These are phyloP conservation scores for Melanostoma scalare DNA, from an alignment of 2,888 invertebrate species.

Conservation along the genomic window DNA sequence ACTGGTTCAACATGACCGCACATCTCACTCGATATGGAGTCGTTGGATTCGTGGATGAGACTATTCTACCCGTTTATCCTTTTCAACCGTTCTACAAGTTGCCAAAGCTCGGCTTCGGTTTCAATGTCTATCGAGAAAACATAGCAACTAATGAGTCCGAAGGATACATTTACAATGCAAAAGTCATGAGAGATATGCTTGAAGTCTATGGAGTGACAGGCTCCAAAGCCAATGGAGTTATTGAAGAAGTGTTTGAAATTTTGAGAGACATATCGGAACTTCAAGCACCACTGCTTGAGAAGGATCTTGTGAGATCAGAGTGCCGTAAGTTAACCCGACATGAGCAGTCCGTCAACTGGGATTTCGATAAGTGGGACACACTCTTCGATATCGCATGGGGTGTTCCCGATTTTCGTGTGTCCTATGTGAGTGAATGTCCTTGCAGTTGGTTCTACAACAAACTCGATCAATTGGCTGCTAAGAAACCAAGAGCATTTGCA, in stretches of 20 bases:
- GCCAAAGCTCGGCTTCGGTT: conserved; percentile 79
- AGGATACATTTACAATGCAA: conserved; percentile 76
- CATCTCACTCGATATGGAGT: conserved; percentile 78
- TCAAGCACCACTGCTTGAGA: conserved; percentile 74
- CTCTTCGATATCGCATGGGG: conserved; percentile 78
- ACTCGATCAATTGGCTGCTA: conserved; percentile 75
- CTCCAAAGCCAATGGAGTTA: conserved; percentile 70
- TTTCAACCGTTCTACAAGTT: conserved; percentile 77
- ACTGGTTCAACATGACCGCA: conserved; percentile 80
- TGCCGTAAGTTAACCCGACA: neutral
- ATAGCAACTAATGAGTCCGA: conserved; percentile 76
- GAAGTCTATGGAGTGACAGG: conserved; percentile 75
- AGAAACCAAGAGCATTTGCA: conserved; percentile 76
- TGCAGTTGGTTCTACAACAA: conserved; percentile 76
- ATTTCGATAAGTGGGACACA: conserved; percentile 74
- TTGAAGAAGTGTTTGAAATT: conserved; percentile 76
- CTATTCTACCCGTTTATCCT: conserved; percentile 75
- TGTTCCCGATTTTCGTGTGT: conserved; percentile 56
- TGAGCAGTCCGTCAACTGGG: conserved; percentile 2
- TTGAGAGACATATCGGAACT: conserved; percentile 75
- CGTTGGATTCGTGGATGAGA: conserved; percentile 75
- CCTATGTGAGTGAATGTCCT: conserved; percentile 30
- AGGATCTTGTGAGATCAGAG: conserved; percentile 8
- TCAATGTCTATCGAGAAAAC: conserved; percentile 77
- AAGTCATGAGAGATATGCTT: conserved; percentile 77